phyloP scores from a whole-genome alignment of 2,113 vertebrate species.

The Equus quagga region DNA sequence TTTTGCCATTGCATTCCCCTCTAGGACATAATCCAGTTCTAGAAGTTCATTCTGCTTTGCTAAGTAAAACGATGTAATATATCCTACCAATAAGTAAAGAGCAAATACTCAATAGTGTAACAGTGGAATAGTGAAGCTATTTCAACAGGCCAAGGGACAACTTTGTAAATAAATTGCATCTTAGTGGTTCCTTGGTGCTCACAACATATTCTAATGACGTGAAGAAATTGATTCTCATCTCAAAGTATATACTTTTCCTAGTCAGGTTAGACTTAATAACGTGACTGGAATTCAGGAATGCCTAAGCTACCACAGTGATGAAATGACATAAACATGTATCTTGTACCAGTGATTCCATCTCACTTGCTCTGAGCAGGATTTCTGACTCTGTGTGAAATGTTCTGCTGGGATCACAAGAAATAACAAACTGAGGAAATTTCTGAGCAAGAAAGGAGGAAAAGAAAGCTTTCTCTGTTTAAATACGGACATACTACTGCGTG shows the following conservation, averaged over 20 bases:
- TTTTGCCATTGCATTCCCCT: not conserved
- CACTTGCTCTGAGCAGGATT: not conserved
- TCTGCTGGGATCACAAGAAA: not conserved
- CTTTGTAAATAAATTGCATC: not conserved
- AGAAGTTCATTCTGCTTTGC: conserved; percentile 23
- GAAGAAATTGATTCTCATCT: conserved; percentile 25
- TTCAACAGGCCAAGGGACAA: not conserved
- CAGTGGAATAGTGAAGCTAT: not conserved
- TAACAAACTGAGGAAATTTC: not conserved
- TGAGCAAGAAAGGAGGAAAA: not conserved
- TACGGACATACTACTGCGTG: not conserved
- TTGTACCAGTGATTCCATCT: not conserved
- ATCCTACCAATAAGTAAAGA: not conserved
- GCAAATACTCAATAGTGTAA: not conserved
- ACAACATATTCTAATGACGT: not conserved
- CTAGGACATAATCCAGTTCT: not conserved
- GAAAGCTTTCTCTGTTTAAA: not conserved
- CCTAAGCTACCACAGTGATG: not conserved
- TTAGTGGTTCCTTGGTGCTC: not conserved
- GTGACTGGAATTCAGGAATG: not conserved
- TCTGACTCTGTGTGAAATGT: conserved; percentile 3
- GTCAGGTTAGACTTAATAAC: not conserved
- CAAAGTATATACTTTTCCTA: not conserved
- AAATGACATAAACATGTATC: not conserved
- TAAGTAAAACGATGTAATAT: not conserved